These are phyloP conservation scores for Phoronis australis DNA, from an alignment of 2,888 invertebrate genomes.

Conservation along the genomic window DNA sequence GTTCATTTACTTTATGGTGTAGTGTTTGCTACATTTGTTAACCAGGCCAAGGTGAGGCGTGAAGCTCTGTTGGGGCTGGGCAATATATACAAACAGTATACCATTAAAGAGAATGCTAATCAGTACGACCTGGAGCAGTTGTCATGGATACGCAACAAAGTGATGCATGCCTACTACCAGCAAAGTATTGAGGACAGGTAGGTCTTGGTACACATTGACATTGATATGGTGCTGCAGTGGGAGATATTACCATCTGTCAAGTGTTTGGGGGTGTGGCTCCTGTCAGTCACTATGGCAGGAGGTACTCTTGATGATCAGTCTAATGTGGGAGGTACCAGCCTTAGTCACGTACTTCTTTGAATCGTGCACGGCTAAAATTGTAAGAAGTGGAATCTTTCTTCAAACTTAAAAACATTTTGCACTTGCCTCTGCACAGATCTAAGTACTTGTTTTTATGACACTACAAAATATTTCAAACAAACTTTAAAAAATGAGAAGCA, in stretches of 20 bases:
- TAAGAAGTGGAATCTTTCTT: background rate
- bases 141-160: conserved; percentile 87
- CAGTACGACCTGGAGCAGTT: conserved; percentile 55
- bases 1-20: no score
- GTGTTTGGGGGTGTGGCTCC: no score
- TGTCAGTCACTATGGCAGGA: no score
- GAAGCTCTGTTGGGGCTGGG: conserved; percentile 94
- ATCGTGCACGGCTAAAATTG: background rate
- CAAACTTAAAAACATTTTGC: background rate
- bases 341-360: no score
- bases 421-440: background rate
- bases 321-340: no score
- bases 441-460: background rate
- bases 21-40: no score
- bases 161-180: conserved; percentile 82
- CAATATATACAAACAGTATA: conserved; percentile 78
- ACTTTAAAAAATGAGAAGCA: background rate
- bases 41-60: conserved; percentile 87
- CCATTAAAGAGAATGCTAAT: conserved; percentile 62
- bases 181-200: conserved; percentile 82
- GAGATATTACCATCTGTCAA: no score
- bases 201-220: no score
- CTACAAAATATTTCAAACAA: background rate
- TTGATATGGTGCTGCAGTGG: no score
- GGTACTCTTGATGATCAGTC: no score